Base-by-base conservation (phyloP, 1,140 invertebrate genomes). In the Pristionchus pacificus region DNA sequence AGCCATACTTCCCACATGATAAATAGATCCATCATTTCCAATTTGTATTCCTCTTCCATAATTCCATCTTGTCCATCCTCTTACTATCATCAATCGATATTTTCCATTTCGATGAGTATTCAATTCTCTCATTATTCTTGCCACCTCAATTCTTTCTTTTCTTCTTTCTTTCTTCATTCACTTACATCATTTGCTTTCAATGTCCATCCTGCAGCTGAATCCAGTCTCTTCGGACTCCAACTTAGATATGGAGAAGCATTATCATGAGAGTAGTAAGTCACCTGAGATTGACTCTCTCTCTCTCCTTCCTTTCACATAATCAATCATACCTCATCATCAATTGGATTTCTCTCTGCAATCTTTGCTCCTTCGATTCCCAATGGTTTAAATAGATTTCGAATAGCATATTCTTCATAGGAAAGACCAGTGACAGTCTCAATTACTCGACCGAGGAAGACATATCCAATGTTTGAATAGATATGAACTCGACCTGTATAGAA, bases 391-490 rank as follows among this genome's bases (percentile, higher is more conserved):
- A 85, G 65, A 29, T 77, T 62, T 31, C 74, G 72, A 60, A 81
- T 79, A 0, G 84, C 80, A 55, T 79, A 85, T 24, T 79, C 76
- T 28, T 82, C 77, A 73, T 85, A 85, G 38, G 62, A 63, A 19
- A 70, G 65, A 31, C 74, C 78, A 1, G 78, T 66, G 1, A 78
- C 76, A 59, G 78, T 72, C 75, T 84, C 83, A 49, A 85, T 82
- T 13, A 85, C 73, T 65, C 80, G 69, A n/a, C 84, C 84, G n/a
- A 85, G 79, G 29, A 85, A 75, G 6, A 81, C 68, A 70, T 84
- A 85, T 1, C 81, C 84, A 57, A 85, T 72, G 71, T 85, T 85
- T n/a, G 84, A 85, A 65, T 84, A 79, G 32, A 76, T 77, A 10
- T 72, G 77, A 30, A 77, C 71, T 2, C 77, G 83, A 2, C 85